These are phyloP conservation scores for Homarus americanus DNA, from an alignment of 1,140 invertebrate genomes.

Conservation along the genomic window DNA sequence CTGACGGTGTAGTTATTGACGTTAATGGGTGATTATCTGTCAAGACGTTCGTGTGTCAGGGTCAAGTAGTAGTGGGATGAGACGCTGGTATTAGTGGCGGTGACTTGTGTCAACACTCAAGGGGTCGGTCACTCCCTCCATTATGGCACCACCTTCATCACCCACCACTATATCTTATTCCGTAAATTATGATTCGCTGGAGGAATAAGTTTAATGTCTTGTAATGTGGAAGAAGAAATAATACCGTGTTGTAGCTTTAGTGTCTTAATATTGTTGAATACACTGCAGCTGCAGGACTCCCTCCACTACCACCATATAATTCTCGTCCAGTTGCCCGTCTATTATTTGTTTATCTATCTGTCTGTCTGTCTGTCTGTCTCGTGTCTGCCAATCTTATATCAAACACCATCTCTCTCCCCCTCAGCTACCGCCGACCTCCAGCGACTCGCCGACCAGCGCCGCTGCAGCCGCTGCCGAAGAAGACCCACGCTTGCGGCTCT, in stretches of 20 bases:
- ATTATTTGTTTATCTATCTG: no score
- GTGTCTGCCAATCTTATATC: neutral
- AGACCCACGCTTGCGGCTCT: conserved; percentile 54
- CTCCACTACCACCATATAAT: neutral
- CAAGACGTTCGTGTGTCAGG: neutral
- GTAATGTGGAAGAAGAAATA: no score
- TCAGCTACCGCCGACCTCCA: conserved; percentile 37
- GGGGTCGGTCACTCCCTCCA: neutral
- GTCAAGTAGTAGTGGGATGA: neutral
- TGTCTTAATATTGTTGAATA: no score
- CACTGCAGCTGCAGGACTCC: no score
- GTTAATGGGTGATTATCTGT: neutral
- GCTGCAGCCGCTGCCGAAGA: conserved; percentile 36
- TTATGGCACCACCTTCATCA: no score
- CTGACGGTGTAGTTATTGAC: neutral
- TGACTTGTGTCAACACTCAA: neutral
- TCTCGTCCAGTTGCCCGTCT: neutral
- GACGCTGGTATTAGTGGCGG: no score
- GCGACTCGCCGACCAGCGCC: conserved; percentile 44
- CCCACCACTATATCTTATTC: no score
- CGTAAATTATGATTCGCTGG: no score
- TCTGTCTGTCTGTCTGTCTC: no score
- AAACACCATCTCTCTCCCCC: neutral
- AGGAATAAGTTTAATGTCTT: no score
- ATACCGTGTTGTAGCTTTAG: no score